phyloP scores from a whole-genome alignment of 2,797 vertebrate genomes.

The Cyclura pinguis region DNA sequence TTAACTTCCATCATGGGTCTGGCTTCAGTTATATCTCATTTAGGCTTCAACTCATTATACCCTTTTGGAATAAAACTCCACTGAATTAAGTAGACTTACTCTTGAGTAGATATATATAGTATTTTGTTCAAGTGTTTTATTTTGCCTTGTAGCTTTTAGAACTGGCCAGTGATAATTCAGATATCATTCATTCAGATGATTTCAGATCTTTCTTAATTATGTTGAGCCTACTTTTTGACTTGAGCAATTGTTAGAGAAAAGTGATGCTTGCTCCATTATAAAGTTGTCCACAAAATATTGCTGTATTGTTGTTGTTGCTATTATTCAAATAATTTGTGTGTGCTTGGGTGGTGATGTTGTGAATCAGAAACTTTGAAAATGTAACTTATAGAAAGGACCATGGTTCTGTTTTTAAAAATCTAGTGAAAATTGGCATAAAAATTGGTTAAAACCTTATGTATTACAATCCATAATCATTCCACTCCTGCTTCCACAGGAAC shows the following conservation, averaged over 20 bases:
- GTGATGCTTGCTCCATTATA: conserved; percentile 69
- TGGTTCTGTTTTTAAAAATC: background rate
- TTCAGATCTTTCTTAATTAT: conserved; percentile 75
- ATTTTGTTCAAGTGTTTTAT: conserved; percentile 49
- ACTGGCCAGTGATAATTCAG: conserved; percentile 69
- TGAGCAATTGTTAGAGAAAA: conserved; percentile 69
- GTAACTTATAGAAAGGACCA: conserved; percentile 49
- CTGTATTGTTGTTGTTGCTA: conserved; percentile 78
- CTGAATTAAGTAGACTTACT: background rate
- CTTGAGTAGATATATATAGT: background rate
- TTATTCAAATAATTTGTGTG: conserved; percentile 78
- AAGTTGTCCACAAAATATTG: conserved; percentile 71
- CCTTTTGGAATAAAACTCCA: background rate
- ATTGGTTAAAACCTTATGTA: conserved; percentile 18
- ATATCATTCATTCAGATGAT: conserved; percentile 69
- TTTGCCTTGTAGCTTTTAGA: conserved; percentile 71
- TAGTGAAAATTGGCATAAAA: background rate
- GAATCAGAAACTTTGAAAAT: conserved; percentile 57
- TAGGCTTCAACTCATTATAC: background rate
- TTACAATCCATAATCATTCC: background rate
- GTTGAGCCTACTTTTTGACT: conserved; percentile 75
- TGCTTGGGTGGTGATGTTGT: conserved; percentile 59
- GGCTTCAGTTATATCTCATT: conserved; percentile 50
- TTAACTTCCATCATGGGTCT: conserved; percentile 64
- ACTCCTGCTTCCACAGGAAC: conserved; percentile 29